Evolutionary conservation across 2,113 vertebrate genomes (phyloP).

Genomic region (Phalacrocorax aristotelis): DNA sequence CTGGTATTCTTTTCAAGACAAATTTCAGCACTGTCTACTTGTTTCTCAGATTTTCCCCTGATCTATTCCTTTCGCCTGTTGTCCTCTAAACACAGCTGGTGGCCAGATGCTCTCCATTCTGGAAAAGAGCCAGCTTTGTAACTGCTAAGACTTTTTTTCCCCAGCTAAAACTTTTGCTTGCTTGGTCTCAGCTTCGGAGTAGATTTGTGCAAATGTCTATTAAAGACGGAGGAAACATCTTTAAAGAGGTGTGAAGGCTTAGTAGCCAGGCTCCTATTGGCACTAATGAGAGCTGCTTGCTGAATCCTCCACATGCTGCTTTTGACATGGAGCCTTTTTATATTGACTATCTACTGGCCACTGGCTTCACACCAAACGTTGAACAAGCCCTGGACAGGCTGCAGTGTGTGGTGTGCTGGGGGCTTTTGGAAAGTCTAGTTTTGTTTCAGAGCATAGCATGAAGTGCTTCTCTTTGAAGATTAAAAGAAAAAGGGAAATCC

Average conservation of each 20-base stretch:
- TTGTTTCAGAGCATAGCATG: neutral
- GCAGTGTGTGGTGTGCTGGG: neutral
- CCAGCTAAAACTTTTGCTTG: neutral
- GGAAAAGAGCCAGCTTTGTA: neutral
- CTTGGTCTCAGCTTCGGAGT: neutral
- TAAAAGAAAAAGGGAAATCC: neutral
- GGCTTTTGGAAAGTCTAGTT: neutral
- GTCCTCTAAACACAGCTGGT: conserved; percentile 39
- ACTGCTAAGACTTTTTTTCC: neutral
- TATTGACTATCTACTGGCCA: neutral
- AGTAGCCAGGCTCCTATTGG: neutral
- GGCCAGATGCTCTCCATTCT: conserved; percentile 21
- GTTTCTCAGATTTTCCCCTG: neutral
- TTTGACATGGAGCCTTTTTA: neutral
- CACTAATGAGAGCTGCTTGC: neutral
- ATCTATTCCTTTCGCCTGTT: neutral
- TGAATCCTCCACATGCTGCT: neutral
- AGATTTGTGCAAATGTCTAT: conserved; percentile 20
- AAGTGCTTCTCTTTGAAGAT: neutral
- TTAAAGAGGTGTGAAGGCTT: conserved; percentile 22
- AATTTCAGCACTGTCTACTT: neutral
- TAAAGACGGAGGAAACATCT: conserved; percentile 28
- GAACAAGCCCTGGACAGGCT: neutral
- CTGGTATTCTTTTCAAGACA: neutral
- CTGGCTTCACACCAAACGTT: neutral